phyloP scores from a whole-genome alignment of 1,140 invertebrate species.

The Calliphora vicina region DNA sequence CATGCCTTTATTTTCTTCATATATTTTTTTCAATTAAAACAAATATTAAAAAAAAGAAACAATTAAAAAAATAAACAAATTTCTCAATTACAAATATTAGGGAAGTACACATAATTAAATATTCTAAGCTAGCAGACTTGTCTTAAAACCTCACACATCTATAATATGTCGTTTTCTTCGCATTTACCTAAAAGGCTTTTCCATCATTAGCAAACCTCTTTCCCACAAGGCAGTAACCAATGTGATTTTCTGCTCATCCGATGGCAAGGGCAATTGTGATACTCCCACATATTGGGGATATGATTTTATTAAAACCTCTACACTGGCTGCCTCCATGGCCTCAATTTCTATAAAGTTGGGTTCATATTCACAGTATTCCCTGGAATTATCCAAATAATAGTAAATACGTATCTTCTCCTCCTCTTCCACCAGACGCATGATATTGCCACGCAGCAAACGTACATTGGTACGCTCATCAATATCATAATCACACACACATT shows the following conservation, averaged over 20 bases:
- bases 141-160: neutral
- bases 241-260: constrained; percentile 69
- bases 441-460: constrained; percentile 75
- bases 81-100: neutral
- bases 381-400: constrained; percentile 83
- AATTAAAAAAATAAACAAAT: neutral
- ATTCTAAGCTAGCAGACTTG: neutral
- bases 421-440: constrained; percentile 72
- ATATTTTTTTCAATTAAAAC: neutral
- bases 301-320: constrained; percentile 74
- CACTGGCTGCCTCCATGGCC: constrained; percentile 69
- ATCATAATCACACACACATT: constrained; percentile 71
- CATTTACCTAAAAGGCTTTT: constrained; percentile 64
- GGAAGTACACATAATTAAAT: neutral
- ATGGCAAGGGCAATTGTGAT: constrained; percentile 73
- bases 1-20: neutral
- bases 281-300: constrained; percentile 83
- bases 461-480: constrained; percentile 75
- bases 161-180: neutral
- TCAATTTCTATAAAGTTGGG: constrained; percentile 80
- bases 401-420: constrained; percentile 76
- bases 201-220: constrained; percentile 72
- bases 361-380: constrained; percentile 84
- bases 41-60: neutral
- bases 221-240: constrained; percentile 76